phyloP scores from a whole-genome alignment of 2,888 invertebrate genomes.

The Incurvaria masculella region DNA sequence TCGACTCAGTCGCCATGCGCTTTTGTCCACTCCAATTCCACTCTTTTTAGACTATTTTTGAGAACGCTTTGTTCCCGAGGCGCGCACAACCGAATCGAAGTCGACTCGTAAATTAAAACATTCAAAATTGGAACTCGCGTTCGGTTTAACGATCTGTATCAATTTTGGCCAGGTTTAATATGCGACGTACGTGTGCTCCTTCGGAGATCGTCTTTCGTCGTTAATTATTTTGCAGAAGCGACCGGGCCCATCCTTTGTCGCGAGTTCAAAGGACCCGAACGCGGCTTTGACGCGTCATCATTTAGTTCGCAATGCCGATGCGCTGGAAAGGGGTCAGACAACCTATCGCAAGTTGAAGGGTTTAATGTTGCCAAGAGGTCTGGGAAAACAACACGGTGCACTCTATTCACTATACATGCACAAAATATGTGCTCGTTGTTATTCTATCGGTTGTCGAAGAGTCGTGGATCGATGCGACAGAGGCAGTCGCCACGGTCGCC shows the following conservation, averaged over 20 bases:
- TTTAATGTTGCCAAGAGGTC: no score
- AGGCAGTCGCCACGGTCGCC: background rate
- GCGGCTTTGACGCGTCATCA: background rate
- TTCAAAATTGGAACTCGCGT: slow-evolving; percentile 37
- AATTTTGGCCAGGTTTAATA: slow-evolving; percentile 33
- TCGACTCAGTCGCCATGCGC: background rate
- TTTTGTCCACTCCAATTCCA: background rate
- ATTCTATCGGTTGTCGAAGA: background rate
- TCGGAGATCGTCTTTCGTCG: no score
- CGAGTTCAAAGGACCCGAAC: background rate
- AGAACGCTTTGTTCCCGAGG: background rate
- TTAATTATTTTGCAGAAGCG: background rate
- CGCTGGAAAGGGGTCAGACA: background rate
- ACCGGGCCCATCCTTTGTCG: background rate
- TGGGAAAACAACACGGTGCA: no score
- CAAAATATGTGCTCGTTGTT: background rate
- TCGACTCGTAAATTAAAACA: slow-evolving; percentile 45
- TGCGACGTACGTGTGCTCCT: no score
- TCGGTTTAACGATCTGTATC: slow-evolving; percentile 40
- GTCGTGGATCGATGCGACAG: background rate
- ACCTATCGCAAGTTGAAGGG: background rate
- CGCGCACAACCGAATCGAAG: slow-evolving; percentile 5
- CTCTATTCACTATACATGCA: no score
- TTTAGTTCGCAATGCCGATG: no score
- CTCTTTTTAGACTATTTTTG: background rate